A percentile compares a stretch with the other conserved stretches of the same genome.
Evolutionary conservation across 1,140 invertebrate genomes (phyloP).

Genomic region (Ooceraea biroi): DNA sequence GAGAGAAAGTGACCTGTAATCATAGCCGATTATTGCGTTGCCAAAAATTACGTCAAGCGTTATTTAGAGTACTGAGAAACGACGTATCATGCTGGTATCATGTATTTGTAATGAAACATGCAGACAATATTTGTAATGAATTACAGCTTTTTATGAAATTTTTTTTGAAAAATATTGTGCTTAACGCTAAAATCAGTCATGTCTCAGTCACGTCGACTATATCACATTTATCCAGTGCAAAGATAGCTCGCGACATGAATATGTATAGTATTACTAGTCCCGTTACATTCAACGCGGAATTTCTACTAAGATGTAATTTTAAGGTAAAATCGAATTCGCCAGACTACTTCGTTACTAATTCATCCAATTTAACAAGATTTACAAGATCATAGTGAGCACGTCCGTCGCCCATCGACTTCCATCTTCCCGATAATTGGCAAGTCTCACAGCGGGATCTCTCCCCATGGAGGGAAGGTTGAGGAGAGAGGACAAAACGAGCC

Average conservation of each 20-base stretch:
- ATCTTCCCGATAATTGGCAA: conserved; percentile 22
- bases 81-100: not conserved
- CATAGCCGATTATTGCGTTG: not conserved
- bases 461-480: conserved; percentile 9
- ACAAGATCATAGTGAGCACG: not conserved
- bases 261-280: not conserved
- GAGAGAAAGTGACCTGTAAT: not conserved
- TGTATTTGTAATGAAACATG: not conserved
- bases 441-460: not conserved
- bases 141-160: not conserved
- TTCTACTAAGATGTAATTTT: not conserved
- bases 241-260: not conserved
- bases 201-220: not conserved
- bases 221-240: not conserved
- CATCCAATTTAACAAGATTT: not conserved
- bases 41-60: not conserved
- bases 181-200: not conserved
- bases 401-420: not conserved
- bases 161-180: not conserved
- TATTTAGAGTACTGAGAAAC: not conserved
- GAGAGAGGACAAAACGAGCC: conserved; percentile 41
- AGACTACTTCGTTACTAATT: conserved; percentile 10
- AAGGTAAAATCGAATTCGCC: conserved; percentile 1
- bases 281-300: not conserved
- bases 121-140: not conserved